Evolutionary conservation across 1,140 invertebrate genomes (phyloP), one percentile per base, ranked within the genome.

Genomic region (Drosophila hydei): DNA sequence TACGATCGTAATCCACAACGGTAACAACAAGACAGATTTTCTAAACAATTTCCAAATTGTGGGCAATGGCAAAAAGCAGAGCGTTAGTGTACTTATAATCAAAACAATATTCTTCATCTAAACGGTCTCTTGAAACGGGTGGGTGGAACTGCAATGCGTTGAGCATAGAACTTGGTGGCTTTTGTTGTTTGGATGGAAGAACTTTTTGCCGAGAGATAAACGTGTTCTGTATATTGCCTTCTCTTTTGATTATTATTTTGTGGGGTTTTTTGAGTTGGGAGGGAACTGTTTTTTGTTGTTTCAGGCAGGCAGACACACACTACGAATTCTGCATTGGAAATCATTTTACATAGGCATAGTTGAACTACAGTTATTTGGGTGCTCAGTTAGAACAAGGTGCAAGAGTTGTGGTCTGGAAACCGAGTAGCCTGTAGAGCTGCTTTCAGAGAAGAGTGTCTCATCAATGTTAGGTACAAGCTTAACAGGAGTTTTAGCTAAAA

Each of bases 1-100:
- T 99, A 92, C 99, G 97, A 94, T 99, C 99, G 93, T 99, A 99
- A 93, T 99, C 99, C 91, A 99, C 98, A 78, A 99, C 99, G 52
- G 99, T 99, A 80, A 99, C 96, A 91, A 98, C 95, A 93, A 99
- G 94, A 93, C 98, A 97, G 77, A 99, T 98, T 97, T 99, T 99
- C 98, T 99, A 95, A 68, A 93, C 21, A 36, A 40, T 67, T 54
- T 30, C 25, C 60, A 43, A 33, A 42, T 14, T 12, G 16, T n/a
- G 25, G 21, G 21, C 50, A 48, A 40, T 61, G 51, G 43, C 58
- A 63, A 73, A 78, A 38, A 54, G 74, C 18, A 72, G 18, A n/a
- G 23, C 38, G 16, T 23, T 38, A 36, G 62, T 70, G 52, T 61
- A 11, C 27, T 9, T 6, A 14, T 30, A 40, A 54, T 78, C 75